Evolutionary conservation across 2,113 vertebrate genomes (phyloP).

Genomic region (Diadophis punctatus): DNA sequence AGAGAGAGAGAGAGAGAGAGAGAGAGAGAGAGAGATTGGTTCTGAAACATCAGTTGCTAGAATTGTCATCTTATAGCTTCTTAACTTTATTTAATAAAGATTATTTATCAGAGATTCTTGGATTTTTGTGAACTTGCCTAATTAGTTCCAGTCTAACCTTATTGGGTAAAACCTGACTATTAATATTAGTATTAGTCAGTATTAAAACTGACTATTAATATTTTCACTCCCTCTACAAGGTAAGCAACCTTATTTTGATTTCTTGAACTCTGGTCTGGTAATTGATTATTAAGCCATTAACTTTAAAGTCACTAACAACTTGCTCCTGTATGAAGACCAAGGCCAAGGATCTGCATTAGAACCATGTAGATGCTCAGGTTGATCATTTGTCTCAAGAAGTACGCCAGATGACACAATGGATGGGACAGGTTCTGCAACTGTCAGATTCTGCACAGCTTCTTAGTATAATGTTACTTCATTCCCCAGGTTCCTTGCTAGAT

Average conservation of each 20-base stretch:
- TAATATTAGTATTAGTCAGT: neutral
- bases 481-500: neutral
- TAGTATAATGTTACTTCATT: neutral
- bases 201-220: too few relatives aligned
- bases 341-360: neutral
- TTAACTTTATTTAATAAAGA: neutral
- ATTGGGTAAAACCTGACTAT: neutral
- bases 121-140: neutral
- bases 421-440: neutral
- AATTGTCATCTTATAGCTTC: neutral
- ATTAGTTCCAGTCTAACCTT: neutral
- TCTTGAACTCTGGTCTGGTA: neutral
- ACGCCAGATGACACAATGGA: neutral
- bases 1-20: too few relatives aligned
- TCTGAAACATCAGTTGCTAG: neutral
- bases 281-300: neutral
- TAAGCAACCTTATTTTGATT: neutral
- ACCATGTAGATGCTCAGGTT: neutral
- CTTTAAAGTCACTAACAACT: neutral
- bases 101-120: neutral
- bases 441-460: neutral
- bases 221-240: neutral
- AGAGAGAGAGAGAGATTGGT: neutral
- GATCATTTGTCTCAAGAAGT: neutral
- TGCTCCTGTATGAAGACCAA: neutral